Conservation (phyloP, 2,113 vertebrate genomes). For the Eulacestoma nigropectus region DNA sequence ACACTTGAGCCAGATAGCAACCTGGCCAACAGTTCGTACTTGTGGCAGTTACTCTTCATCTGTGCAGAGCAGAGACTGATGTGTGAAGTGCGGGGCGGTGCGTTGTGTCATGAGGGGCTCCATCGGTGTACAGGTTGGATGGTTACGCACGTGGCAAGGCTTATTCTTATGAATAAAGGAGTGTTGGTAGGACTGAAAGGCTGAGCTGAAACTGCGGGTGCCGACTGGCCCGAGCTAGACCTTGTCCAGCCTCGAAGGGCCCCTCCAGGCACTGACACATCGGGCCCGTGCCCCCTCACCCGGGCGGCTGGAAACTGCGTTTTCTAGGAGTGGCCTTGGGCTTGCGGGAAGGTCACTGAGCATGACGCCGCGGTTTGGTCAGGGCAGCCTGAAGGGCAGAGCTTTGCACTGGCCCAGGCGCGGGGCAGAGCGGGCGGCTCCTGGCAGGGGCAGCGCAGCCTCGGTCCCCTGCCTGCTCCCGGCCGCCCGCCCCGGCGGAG, state of each 20-base stretch:
- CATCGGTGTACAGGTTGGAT: rapidly evolving
- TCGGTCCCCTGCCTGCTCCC: not conserved
- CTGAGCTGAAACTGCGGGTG: not conserved
- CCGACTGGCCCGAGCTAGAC: not conserved
- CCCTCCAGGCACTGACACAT: rapidly evolving
- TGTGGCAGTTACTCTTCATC: not conserved
- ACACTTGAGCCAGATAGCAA: not conserved
- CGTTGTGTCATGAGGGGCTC: rapidly evolving
- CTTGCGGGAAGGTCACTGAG: not conserved
- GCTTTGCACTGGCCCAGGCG: not conserved
- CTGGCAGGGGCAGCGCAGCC: rapidly evolving
- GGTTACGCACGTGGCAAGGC: rapidly evolving
- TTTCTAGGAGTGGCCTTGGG: not conserved
- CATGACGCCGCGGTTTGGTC: not conserved
- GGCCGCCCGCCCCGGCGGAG: not conserved
- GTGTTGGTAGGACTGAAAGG: rapidly evolving
- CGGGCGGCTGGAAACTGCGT: rapidly evolving
- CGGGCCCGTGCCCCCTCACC: rapidly evolving
- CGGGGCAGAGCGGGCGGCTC: not conserved
- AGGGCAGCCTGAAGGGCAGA: not conserved
- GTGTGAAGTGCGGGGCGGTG: rapidly evolving
- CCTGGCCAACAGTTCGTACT: not conserved
- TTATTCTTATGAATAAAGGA: rapidly evolving
- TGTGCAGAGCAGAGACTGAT: not conserved
- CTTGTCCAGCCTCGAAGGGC: not conserved